Evolutionary conservation across 2,797 vertebrate species (phyloP), one percentile per base, ranked within the genome.

Genomic region (Paramormyrops hopkinsi): DNA sequence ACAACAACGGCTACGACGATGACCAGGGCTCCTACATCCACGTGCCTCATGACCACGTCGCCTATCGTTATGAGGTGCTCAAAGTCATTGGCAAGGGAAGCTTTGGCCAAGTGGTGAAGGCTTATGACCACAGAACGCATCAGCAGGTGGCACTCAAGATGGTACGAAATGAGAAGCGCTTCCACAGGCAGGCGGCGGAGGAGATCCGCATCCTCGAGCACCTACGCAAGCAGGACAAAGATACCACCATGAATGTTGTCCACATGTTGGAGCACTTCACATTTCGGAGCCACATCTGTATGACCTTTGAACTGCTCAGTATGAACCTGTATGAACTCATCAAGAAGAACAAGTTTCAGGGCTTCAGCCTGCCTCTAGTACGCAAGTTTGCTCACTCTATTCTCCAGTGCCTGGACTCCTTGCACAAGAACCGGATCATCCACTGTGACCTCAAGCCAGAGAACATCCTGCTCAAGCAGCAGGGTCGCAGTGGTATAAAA

Each of bases 381-480:
- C 97, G 99, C 92, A 99, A 99, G 96, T 99, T 99, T 87, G 97
- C 98, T 91, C 98, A 99, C 96, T 99, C 99, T 12, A 99, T 99
- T 92, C 95, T 99, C 73, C 98, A 99, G 96, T 99, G 99, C 95
- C 96, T 99, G 94, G 98, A 99, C 92, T 96, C 96, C 85, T 96
- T 99, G 95, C 98, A 99, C 96, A 98, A 97, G 93, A 99, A 98
- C 95, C 97, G 97, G 94, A 99, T 99, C 93, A 99, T 99, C 95
- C 99, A 99, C 97, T 99, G 99, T 95, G 99, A 99, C 96, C 98
- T 99, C 93, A 99, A 99, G 93, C 99, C 99, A 0, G 99, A 99
- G 95, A 99, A 99, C 95, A 99, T 99, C 94, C 94, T 99, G 86
- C 94, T 99, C 62, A 99, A 99, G 92, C 99, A 99, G 94, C 99